phyloP scores from a whole-genome alignment of 2,113 vertebrate genomes.

The Collichthys lucidus region DNA sequence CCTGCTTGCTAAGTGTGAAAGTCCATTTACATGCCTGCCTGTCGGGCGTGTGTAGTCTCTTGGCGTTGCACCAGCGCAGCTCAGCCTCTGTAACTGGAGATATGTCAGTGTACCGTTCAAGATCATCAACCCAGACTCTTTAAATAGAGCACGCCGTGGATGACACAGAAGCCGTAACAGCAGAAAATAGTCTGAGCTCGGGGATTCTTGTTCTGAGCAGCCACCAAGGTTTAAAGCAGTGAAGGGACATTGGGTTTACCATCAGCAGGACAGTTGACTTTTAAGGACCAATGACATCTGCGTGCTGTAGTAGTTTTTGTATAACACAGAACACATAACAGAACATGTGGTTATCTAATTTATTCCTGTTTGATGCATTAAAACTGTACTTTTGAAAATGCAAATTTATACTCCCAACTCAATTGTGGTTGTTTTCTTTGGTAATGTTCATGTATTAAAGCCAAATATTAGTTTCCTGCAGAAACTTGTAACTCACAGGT shows the following conservation, averaged over 20 bases:
- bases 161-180: conserved; percentile 53
- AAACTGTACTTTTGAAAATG: too few relatives aligned
- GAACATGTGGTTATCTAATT: neutral
- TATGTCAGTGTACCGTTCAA: conserved; percentile 77
- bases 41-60: conserved; percentile 37
- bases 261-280: conserved; percentile 2
- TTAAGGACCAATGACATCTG: conserved; percentile 28
- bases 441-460: neutral
- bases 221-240: neutral
- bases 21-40: conserved; percentile 56
- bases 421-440: neutral
- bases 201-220: conserved; percentile 26
- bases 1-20: conserved; percentile 55
- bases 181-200: conserved; percentile 58
- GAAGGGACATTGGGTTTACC: conserved; percentile 4
- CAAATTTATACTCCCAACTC: neutral
- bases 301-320: neutral
- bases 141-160: conserved; percentile 73
- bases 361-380: neutral
- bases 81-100: conserved; percentile 79
- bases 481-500: neutral
- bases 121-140: conserved; percentile 66
- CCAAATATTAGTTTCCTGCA: neutral
- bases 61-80: conserved; percentile 26
- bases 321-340: neutral